Evolutionary conservation across 2,797 vertebrate species (phyloP), one percentile per base, ranked within the genome.

Genomic region (Phoeniculus purpureus): DNA sequence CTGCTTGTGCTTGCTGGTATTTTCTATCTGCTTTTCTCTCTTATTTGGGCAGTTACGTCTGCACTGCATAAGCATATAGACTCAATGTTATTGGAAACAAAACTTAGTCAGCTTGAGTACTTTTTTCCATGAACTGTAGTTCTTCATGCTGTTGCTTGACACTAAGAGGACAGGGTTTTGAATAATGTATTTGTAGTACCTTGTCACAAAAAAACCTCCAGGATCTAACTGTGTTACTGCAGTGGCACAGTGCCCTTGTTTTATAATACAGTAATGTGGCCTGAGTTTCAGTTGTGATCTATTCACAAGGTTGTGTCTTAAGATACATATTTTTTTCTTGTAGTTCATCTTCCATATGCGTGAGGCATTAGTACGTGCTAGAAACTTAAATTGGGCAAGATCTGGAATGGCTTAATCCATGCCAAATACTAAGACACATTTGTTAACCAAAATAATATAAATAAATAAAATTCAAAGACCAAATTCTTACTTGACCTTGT

Each of bases 201-300:
- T 58, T 59, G 34, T 67, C 20, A 23, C 3, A 75, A 81, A 52
- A 13, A 0, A 0, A 2, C 0, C 3, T 43, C 43, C 19, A 21
- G 64, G 47, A 27, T 88, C 51, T 86, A 6, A 47, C 10, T 34
- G 29, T 37, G 19, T 34, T 56, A 13, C 21, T 79, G 64, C 40
- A 61, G 32, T n/a, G 67, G 50, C 32, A 26, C 23, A 50, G 43
- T 23, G 50, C 16, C 4, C 58, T 48, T 58, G 10, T 22, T 70
- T 84, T 6, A 2, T 45, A 11, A 15, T n/a, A 22, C 19, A 45
- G 32, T 79, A 59, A 32, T 26, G 26, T 40, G 48, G 21, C 11
- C 10, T 4, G 21, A 26, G 11, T 52, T 66, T 82, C 29, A 66
- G 13, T 66, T 78, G 12, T 4, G 23, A 62, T 72, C 32, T 77